phyloP scores from a whole-genome alignment of 2,113 vertebrate species.

The Spea multiplicata region DNA sequence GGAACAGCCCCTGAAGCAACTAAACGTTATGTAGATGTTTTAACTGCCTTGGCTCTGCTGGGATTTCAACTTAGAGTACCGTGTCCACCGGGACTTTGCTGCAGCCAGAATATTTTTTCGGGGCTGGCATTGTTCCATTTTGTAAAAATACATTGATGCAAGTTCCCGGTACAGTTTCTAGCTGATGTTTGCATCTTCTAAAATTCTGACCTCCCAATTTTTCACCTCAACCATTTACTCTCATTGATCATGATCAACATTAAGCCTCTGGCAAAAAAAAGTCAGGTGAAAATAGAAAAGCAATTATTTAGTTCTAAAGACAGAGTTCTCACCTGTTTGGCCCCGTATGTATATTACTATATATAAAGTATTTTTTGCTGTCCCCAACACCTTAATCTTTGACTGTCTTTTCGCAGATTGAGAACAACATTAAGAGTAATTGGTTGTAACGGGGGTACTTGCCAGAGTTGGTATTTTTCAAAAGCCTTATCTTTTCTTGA shows the following conservation, averaged over 20 bases:
- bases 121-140: constrained; percentile 39
- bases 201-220: constrained; percentile 38
- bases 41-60: constrained; percentile 43
- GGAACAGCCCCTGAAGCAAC: constrained; percentile 40
- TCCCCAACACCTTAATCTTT: not conserved
- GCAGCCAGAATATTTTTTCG: constrained; percentile 33
- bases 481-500: no score
- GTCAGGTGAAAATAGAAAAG: constrained; percentile 27
- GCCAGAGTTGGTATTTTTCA: no score
- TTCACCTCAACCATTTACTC: constrained; percentile 13
- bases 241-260: constrained; percentile 46
- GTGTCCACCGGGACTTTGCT: constrained; percentile 32
- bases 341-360: constrained; percentile 11
- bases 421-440: not conserved
- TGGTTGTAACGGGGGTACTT: not conserved
- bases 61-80: constrained; percentile 35
- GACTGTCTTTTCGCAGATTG: not conserved
- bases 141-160: constrained; percentile 39
- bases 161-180: constrained; percentile 35
- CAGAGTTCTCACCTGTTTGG: constrained; percentile 22
- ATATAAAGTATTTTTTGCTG: not conserved
- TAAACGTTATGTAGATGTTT: constrained; percentile 47
- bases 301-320: constrained; percentile 45
- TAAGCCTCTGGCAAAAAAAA: constrained; percentile 38
- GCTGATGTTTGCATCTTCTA: constrained; percentile 46